phyloP scores from a whole-genome alignment of 1,140 invertebrate genomes.

The Zaprionus ghesquierei region DNA sequence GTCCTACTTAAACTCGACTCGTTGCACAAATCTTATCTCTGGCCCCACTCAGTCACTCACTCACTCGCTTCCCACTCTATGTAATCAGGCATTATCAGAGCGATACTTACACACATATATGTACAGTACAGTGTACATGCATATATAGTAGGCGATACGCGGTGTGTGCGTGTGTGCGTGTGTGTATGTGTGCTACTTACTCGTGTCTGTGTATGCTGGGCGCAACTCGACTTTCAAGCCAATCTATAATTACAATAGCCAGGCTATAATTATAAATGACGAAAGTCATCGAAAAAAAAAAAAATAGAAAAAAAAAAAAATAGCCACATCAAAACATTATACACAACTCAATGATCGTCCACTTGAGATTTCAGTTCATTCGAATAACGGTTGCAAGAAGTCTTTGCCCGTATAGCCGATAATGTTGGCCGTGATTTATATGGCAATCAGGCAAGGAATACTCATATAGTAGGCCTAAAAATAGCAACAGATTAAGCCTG shows the following conservation, averaged over 20 bases:
- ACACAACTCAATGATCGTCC: conserved; percentile 29
- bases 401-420: conserved; percentile 28
- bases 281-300: conserved; percentile 43
- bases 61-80: conserved; percentile 41
- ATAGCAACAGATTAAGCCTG: conserved; percentile 24
- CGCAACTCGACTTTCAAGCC: conserved; percentile 19
- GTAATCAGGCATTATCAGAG: conserved; percentile 43
- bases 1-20: conserved; percentile 64
- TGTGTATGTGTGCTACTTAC: conserved; percentile 31
- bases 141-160: conserved; percentile 15
- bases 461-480: conserved; percentile 30
- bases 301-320: not conserved
- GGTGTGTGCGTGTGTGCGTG: conserved; percentile 6
- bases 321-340: not conserved
- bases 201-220: conserved; percentile 8
- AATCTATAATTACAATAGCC: conserved; percentile 74
- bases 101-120: conserved; percentile 8
- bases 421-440: conserved; percentile 43
- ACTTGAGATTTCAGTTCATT: conserved; percentile 30
- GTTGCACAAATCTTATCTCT: conserved; percentile 75
- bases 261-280: conserved; percentile 77
- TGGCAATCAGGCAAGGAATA: conserved; percentile 36
- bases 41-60: conserved; percentile 21
- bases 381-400: conserved; percentile 20
- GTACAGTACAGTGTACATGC: conserved; percentile 4